Base-by-base conservation (phyloP, 2,113 vertebrate species). In the Eonycteris spelaea region DNA sequence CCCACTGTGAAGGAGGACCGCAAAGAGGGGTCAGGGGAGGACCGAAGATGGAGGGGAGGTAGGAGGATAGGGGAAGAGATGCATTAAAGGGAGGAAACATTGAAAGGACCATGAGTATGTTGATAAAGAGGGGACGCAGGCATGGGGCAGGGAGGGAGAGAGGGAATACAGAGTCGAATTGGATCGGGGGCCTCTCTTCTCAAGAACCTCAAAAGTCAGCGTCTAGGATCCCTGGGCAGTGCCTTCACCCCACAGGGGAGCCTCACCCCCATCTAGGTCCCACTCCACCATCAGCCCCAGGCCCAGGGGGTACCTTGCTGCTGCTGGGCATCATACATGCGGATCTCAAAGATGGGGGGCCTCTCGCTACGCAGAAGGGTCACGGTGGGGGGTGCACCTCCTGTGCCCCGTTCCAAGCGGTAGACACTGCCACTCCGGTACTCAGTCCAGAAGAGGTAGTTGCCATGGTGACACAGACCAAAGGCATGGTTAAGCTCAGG, bases 341-440 rank as follows among this genome's bases (percentile, higher is more conserved):
- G 99, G 97, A 99, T 99, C 98, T 99, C 99, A 91, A 99, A 99
- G 98, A 99, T 99, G 53, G 99, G 99, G 0, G 99, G 99, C 77
- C 99, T 98, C 97, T 99, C 99, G 0, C 99, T 99, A 48, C 99
- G 99, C 35, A 99, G 98, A 43, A 99, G 98, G 2, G 98, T 99
- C 78, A 99, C 99, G 0, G 98, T 98, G 94, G 99, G 99, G 24
- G 99, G 98, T 0, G 93, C 5, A 0, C 97, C 95, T 13, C 57
- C 97, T 13, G 45, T 6, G 45, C 48, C 61, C 97, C 99, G 99
- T 94, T 99, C 99, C 88, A 99, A 97, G 67, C 99, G 99, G 98
- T 99, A 99, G 97, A 99, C 99, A 97, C 99, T 99, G 82, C 99
- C 99, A 0, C 99, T 99, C 18, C 99, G 99, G 97, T 99, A 99